phyloP scores from a whole-genome alignment of 1,140 invertebrate genomes.

The Drosophila pallidifrons region DNA sequence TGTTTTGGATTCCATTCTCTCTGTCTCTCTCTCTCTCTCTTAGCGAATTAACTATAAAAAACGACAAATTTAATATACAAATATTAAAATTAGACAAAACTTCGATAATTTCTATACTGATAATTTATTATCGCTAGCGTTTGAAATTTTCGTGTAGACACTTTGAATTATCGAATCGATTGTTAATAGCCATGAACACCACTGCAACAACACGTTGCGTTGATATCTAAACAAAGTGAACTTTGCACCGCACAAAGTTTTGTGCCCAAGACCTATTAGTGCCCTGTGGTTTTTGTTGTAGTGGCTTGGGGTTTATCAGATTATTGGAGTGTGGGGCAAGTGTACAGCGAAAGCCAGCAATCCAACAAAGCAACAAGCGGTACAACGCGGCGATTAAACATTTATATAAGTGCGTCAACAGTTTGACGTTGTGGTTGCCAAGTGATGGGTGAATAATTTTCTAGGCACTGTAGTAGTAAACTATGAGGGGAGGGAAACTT shows the following conservation, averaged over 20 bases:
- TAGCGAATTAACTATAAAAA: conserved; percentile 35
- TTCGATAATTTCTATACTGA: neutral
- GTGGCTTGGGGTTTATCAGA: conserved; percentile 2
- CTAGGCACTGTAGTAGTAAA: neutral
- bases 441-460: neutral
- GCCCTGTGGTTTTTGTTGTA: conserved; percentile 10
- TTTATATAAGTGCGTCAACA: conserved; percentile 47
- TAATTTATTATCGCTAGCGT: conserved; percentile 9
- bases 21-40: conserved; percentile 11
- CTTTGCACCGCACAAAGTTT: conserved; percentile 24
- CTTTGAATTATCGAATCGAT: conserved; percentile 18
- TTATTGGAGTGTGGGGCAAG: neutral
- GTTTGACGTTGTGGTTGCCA: conserved; percentile 3
- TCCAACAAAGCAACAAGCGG: conserved; percentile 24
- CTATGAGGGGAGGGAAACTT: neutral
- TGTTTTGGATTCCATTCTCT: conserved; percentile 53
- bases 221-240: neutral
- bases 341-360: conserved; percentile 4
- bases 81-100: conserved; percentile 15
- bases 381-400: conserved; percentile 26
- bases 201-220: no score
- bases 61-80: conserved; percentile 9
- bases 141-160: neutral
- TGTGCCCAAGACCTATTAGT: neutral
- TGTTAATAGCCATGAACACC: conserved; percentile 3